These are phyloP conservation scores for Euphonia xanthogaster DNA, from an alignment of 2,797 vertebrate species.

Conservation along the genomic window DNA sequence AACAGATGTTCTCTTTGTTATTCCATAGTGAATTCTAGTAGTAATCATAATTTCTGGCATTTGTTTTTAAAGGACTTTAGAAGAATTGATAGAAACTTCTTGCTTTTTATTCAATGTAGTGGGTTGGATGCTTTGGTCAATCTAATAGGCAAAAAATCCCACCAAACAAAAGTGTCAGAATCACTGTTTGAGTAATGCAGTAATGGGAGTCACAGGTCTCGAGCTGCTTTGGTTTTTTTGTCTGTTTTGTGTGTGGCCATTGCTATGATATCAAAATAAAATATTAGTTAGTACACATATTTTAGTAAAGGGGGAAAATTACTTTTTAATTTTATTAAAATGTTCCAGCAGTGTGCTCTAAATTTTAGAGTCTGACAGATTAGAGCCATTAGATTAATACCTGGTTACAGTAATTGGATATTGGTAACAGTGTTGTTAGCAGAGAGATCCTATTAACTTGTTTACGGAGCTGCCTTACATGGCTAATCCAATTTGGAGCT, in stretches of 20 bases:
- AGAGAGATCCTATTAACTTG: slow-evolving; percentile 68
- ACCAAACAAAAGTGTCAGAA: not conserved
- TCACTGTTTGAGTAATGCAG: not conserved
- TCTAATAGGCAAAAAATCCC: not conserved
- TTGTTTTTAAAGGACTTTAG: not conserved
- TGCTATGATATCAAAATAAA: slow-evolving; percentile 18
- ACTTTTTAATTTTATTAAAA: slow-evolving; percentile 45
- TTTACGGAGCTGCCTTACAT: slow-evolving; percentile 53
- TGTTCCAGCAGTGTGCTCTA: not conserved
- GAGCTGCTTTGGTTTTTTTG: not conserved
- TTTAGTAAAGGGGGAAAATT: not conserved
- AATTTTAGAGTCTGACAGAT: slow-evolving; percentile 54
- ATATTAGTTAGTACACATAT: not conserved
- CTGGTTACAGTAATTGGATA: slow-evolving; percentile 70
- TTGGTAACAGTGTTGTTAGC: slow-evolving; percentile 52
- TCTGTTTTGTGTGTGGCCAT: not conserved
- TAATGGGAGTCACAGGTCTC: not conserved
- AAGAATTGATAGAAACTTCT: not conserved
- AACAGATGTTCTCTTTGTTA: not conserved
- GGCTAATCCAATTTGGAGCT: slow-evolving; percentile 65
- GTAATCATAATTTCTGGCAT: not conserved
- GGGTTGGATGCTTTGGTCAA: not conserved
- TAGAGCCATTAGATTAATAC: slow-evolving; percentile 69
- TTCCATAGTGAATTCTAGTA: not conserved
- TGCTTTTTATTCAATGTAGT: not conserved